Evolutionary conservation across 2,888 invertebrate species (phyloP), one percentile per base, ranked within the genome.

Genomic region (Andrena bucephala): DNA sequence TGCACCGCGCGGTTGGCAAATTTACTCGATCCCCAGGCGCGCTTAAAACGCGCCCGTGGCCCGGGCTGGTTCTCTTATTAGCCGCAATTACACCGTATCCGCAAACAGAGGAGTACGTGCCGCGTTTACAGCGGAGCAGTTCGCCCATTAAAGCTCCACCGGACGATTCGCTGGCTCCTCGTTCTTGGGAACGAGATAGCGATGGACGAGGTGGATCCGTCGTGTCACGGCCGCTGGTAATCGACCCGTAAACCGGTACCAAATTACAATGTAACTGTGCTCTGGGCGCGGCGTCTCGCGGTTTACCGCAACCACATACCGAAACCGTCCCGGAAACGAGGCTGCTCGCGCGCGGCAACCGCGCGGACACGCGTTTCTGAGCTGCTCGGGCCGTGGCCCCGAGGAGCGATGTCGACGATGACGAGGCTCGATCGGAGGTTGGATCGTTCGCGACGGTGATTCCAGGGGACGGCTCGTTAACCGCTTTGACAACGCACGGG

Each of bases 201-300:
- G 67, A 67, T 20, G 31, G 33, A 62, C 60, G 50, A 50, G 16
- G 42, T 16, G 36, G 57, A 60, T 48, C 62, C 42, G 8, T 29
- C 57, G n/a, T 72, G 57, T 57, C 57, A 36, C 16, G 10, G n/a
- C 2, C 27, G 24, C 2, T 33, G 62, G 70, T 66, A 69, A 83
- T 67, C 83, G 71, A 68, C 54, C 83, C 31, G 60, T 67, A 67
- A 84, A 84, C 83, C 83, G 72, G 74, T 67, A 83, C 83, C 79
- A 73, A 84, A 84, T 83, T 83, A 79, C 83, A 67, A 83, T 73
- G 83, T 73, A 79, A 79, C 79, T 24, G 75, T 72, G 57, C 54
- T 29, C 54, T 29, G 42, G 71, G 62, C 50, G 67, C 42, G 48
- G 68, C 63, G 83, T 74, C 83, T 77, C 68, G 83, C 36, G 84